phyloP scores from a whole-genome alignment of 2,797 vertebrate species.

The Aplochiton taeniatus region DNA sequence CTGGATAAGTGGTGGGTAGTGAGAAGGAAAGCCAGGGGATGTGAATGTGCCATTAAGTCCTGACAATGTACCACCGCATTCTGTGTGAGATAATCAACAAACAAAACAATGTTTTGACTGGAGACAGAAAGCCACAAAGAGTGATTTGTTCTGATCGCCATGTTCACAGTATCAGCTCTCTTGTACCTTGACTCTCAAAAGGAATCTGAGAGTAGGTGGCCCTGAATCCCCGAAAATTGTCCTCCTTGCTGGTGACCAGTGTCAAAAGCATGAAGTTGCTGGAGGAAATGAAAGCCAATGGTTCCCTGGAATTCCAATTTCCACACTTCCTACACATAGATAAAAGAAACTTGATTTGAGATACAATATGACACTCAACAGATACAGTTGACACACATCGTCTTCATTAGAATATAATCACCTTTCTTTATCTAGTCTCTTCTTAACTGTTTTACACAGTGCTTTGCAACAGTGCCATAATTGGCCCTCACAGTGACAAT shows the following conservation, averaged over 20 bases:
- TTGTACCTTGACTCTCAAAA: constrained; percentile 59
- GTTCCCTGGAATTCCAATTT: constrained; percentile 75
- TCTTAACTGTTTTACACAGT: too few relatives aligned
- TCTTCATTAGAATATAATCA: too few relatives aligned
- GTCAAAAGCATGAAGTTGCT: constrained; percentile 88
- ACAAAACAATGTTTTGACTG: background rate
- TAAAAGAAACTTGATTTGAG: background rate
- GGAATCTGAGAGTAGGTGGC: constrained; percentile 86
- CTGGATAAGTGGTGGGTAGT: constrained; percentile 80
- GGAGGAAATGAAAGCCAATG: constrained; percentile 87
- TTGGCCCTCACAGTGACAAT: too few relatives aligned
- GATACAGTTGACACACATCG: too few relatives aligned
- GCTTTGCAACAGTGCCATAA: too few relatives aligned
- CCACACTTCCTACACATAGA: constrained; percentile 82
- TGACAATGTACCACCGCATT: constrained; percentile 77
- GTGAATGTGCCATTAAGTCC: constrained; percentile 74
- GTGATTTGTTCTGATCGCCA: background rate
- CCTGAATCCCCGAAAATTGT: constrained; percentile 86
- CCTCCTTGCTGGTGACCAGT: constrained; percentile 79
- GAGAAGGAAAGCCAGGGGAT: constrained; percentile 85
- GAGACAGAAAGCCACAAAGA: background rate
- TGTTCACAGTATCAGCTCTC: background rate
- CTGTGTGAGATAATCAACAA: constrained; percentile 58
- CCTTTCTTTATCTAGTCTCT: too few relatives aligned
- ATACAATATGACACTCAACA: too few relatives aligned